Percentiles rank a stretch among this genome's conserved stretches.
phyloP scores from a whole-genome alignment of 2,113 vertebrate species.

The Orientallactaga bullata region DNA sequence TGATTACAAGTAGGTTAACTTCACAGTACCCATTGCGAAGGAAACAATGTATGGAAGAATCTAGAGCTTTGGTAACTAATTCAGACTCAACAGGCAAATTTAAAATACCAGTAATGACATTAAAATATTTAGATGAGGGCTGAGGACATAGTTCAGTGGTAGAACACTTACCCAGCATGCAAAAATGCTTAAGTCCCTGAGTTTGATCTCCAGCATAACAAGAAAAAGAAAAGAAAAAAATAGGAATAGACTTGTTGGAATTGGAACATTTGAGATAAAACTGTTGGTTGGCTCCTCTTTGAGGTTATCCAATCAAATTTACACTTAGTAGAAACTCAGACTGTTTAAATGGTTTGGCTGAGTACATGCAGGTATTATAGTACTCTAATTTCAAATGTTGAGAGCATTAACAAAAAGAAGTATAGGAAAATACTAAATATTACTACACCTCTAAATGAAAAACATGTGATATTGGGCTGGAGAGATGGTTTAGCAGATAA shows the following conservation, averaged over 20 bases:
- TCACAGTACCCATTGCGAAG: background rate
- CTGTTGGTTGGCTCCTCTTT: background rate
- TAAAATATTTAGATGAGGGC: constrained; percentile 14
- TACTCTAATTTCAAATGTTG: background rate
- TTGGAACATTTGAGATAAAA: background rate
- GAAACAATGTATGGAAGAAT: background rate
- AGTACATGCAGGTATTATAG: background rate
- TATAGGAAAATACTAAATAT: background rate
- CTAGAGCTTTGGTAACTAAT: background rate
- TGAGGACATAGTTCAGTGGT: no score
- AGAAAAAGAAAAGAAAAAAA: background rate
- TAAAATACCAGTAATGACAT: background rate
- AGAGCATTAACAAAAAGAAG: background rate
- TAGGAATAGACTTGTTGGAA: background rate
- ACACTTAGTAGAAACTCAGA: background rate
- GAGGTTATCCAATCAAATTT: background rate
- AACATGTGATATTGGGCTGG: no score
- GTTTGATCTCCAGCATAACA: background rate
- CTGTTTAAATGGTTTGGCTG: background rate
- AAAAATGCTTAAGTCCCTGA: background rate
- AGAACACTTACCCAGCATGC: background rate
- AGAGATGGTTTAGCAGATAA: no score
- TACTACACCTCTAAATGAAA: background rate
- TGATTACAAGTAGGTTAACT: background rate
- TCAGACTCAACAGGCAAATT: background rate